Base-by-base conservation (phyloP, 2,113 vertebrate genomes). In the Alouatta palliata region DNA sequence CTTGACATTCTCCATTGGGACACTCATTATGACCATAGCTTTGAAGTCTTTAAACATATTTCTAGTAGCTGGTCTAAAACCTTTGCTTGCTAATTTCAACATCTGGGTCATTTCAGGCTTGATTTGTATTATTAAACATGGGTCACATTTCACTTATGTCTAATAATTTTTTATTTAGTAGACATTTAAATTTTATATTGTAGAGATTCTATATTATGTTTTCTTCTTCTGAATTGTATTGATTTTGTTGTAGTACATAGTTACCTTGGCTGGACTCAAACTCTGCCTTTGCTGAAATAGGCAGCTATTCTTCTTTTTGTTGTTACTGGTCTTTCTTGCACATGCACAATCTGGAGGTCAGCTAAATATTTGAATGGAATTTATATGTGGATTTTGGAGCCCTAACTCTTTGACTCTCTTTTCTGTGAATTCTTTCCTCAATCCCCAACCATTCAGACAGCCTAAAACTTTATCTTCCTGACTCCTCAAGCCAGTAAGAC, bases 81-180 rank as follows among this genome's bases (percentile, higher is more conserved):
- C 49, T 76, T 90, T 54, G n/a, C 49, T 91, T 88, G 14, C 37
- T 94, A 76, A 75, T 80, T 76, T 86, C 45, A 73, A 87, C 20
- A 58, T 77, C 35, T 45, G 30, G 20, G 32, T 76, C 82, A 96
- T 92, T 90, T 94, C 54, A 84, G 3, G 19, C 13, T 82, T 94
- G 70, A 54, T 87, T 85, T 94, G 56, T 92, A 20, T 84, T 94
- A 64, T 88, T 85, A 52, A 90, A 45, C 52, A 71, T 35, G 10
- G 61, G 6, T 83, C 47, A 71, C 19, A n/a, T 87, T 87, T 96
- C 23, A 54, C 3, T 45, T n/a, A 49, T 3, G 7, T 91, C 52
- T 87, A 83, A 61, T 19, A 96, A 9, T 66, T 84, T 93, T 89
- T 93, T 16, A 71, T 93, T 86, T 88, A 94, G 56, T 82, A 89